phyloP scores from a whole-genome alignment of 2,797 vertebrate species.

The Anabas testudineus region DNA sequence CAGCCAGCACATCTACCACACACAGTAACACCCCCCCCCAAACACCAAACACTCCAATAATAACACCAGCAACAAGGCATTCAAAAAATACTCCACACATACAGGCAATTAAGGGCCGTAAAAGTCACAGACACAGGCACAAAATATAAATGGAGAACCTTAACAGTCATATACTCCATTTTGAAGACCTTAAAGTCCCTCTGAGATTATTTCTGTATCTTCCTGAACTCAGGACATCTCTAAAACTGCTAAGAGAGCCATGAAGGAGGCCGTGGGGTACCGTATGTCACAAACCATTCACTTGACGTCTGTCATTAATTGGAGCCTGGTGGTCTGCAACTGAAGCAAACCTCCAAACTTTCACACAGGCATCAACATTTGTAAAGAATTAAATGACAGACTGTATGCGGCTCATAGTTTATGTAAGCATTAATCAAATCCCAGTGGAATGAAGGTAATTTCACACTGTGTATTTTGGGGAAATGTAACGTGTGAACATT shows the following conservation, averaged over 20 bases:
- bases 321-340: slow-evolving; percentile 53
- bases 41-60: slow-evolving; percentile 54
- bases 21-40: slow-evolving; percentile 58
- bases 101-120: slow-evolving; percentile 46
- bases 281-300: slow-evolving; percentile 32
- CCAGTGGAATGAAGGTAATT: slow-evolving; percentile 33
- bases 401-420: slow-evolving; percentile 28
- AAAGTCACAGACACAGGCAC: slow-evolving; percentile 46
- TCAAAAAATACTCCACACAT: neutral
- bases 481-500: slow-evolving; percentile 11
- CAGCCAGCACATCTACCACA: slow-evolving; percentile 73
- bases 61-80: slow-evolving; percentile 54
- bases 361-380: slow-evolving; percentile 43
- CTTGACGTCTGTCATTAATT: slow-evolving; percentile 55
- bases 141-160: slow-evolving; percentile 51
- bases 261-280: slow-evolving; percentile 49
- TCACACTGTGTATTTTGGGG: slow-evolving; percentile 5
- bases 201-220: slow-evolving; percentile 68
- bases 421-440: slow-evolving; percentile 34
- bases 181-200: slow-evolving; percentile 67
- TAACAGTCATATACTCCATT: slow-evolving; percentile 32
- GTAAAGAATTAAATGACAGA: slow-evolving; percentile 43
- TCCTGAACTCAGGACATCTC: slow-evolving; percentile 51
- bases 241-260: slow-evolving; percentile 41
- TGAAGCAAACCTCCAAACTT: slow-evolving; percentile 19